Evolutionary conservation across 2,797 vertebrate species (phyloP), one percentile per base, ranked within the genome.

Genomic region (Alectoris magna): DNA sequence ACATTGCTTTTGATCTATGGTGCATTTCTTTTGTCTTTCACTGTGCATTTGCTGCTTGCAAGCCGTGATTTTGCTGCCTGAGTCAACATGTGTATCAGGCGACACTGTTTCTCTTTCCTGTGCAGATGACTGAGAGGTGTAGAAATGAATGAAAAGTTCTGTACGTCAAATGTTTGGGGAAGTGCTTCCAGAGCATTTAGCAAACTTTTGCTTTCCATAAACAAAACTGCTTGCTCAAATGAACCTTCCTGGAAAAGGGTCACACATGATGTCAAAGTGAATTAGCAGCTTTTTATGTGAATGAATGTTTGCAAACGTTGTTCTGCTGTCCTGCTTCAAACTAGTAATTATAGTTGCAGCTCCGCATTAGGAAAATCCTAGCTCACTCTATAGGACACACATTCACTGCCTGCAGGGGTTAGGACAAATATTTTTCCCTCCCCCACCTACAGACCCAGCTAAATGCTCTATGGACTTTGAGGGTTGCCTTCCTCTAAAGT

Each of bases 241-340:
- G 92, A 91, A 94, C 88, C 70, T 91, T 94, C 87, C 83, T 91
- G 92, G 89, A 87, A 93, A 90, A 87, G 88, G 94, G 93, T 96
- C 91, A 93, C 85, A 88, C 91, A 94, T 94, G 83, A 96, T 92
- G 92, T 96, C 96, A 95, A 77, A 93, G 86, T 43, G 89, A 96
- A 95, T 97, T 95, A 96, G 84, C 2, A 0, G 51, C 44, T 87
- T 95, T 95, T 91, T 78, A 88, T 48, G 51, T 88, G 88, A 95
- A 85, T 49, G 91, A 78, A 76, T 88, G 82, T 91, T 93, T 84
- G 79, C 93, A 83, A 94, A 95, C 58, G 77, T 74, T 81, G 68
- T 62, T 95, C 9, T 58, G 74, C 72, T 78, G 51, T 81, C 88
- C 93, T 74, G 66, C 80, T 87, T 63, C 84, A 87, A 93, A 92